A percentile compares a stretch with the other conserved stretches of the same genome.
phyloP scores from a whole-genome alignment of 2,888 invertebrate species.

The Dynastes tityus region DNA sequence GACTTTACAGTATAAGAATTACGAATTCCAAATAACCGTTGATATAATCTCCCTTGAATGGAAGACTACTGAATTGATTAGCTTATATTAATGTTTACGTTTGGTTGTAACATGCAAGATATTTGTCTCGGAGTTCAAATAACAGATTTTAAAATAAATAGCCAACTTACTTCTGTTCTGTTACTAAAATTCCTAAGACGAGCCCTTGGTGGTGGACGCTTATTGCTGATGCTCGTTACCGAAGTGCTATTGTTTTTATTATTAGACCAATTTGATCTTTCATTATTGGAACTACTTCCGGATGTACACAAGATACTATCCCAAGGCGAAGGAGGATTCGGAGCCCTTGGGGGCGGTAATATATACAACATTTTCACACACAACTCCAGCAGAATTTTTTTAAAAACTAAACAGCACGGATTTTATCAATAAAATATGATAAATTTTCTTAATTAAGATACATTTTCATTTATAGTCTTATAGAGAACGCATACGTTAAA shows the following conservation, averaged over 20 bases:
- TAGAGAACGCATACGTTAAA: background rate
- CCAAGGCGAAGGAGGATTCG: slow-evolving; percentile 72
- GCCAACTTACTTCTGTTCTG: slow-evolving; percentile 55
- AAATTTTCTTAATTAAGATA: slow-evolving; percentile 10
- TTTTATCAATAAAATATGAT: slow-evolving; percentile 27
- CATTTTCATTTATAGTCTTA: slow-evolving; percentile 26
- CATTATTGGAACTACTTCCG: slow-evolving; percentile 55
- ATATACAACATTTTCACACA: slow-evolving; percentile 70
- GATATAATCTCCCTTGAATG: slow-evolving; percentile 35
- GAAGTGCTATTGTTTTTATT: slow-evolving; percentile 34
- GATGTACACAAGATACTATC: slow-evolving; percentile 69
- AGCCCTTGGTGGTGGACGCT: slow-evolving; percentile 56
- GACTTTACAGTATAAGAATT: slow-evolving; percentile 42
- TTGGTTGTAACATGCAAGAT: background rate
- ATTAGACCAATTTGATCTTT: slow-evolving; percentile 54
- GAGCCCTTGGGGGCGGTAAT: slow-evolving; percentile 71
- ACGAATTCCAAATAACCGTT: slow-evolving; percentile 45
- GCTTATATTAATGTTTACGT: background rate
- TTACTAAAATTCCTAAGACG: slow-evolving; percentile 56
- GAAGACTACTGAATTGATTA: slow-evolving; percentile 25
- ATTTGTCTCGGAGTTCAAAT: background rate
- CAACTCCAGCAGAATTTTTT: slow-evolving; percentile 12
- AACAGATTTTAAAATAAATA: slow-evolving; percentile 17
- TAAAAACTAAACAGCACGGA: slow-evolving; percentile 34
- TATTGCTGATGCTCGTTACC: slow-evolving; percentile 39